phyloP scores from a whole-genome alignment of 2,797 vertebrate species.

The Decapterus maruadsi region DNA sequence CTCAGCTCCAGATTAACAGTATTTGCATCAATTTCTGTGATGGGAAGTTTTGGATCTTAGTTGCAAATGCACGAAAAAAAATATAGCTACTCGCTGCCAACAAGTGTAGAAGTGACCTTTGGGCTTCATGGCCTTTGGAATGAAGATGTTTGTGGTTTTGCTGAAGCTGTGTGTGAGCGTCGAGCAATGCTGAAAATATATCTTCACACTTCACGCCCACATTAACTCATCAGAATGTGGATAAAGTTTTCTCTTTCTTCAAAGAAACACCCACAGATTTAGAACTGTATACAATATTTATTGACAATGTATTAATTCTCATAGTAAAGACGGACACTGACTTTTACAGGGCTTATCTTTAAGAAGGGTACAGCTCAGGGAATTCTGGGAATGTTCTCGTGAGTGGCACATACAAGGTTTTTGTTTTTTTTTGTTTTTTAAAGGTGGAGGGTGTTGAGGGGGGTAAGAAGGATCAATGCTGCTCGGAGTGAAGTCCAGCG shows the following conservation, averaged over 20 bases:
- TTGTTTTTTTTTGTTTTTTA: constrained; percentile 10
- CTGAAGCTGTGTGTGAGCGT: too few relatives aligned
- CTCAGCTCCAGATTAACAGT: constrained; percentile 1
- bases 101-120: constrained; percentile 22
- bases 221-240: too few relatives aligned
- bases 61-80: constrained; percentile 25
- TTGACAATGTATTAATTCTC: constrained; percentile 76
- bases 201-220: neutral
- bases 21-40: constrained; percentile 8
- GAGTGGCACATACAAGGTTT: constrained; percentile 68
- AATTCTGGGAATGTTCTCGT: constrained; percentile 72
- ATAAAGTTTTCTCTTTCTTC: neutral
- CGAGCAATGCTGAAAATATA: neutral
- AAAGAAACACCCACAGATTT: constrained; percentile 35
- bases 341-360: constrained; percentile 67
- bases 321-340: constrained; percentile 79
- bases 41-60: constrained; percentile 24
- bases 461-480: constrained; percentile 62
- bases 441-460: constrained; percentile 60
- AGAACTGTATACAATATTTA: constrained; percentile 86
- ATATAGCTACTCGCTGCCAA: constrained; percentile 8
- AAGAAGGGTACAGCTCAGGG: constrained; percentile 64
- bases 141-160: neutral
- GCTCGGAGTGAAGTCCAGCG: constrained; percentile 71
- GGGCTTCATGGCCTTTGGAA: neutral